Conservation (phyloP, 2,888 invertebrate genomes). For the Proisotoma minuta region DNA sequence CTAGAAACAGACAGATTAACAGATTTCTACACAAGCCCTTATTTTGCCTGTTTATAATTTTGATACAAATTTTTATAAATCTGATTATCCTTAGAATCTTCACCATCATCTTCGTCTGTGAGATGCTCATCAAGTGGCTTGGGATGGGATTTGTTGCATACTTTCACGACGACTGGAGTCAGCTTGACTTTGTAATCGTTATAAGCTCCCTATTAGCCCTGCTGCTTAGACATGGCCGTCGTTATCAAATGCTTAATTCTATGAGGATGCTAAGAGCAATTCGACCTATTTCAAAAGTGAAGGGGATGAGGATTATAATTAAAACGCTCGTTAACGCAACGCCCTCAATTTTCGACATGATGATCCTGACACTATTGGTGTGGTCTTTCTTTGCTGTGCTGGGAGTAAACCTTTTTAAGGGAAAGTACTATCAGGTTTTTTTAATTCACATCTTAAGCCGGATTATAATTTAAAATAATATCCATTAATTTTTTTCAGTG, state of each 20-base stretch:
- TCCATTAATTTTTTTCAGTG: no score
- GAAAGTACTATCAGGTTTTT: constrained; percentile 73
- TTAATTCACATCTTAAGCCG: no score
- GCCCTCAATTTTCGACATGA: constrained; percentile 98
- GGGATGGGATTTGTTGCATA: constrained; percentile 88
- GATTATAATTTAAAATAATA: no score
- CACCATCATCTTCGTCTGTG: constrained; percentile 95
- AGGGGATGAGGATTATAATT: constrained; percentile 99
- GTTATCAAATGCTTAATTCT: constrained; percentile 98
- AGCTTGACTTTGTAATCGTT: constrained; percentile 98
- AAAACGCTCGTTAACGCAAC: constrained; percentile 98
- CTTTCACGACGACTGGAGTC: constrained; percentile 99
- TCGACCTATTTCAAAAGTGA: constrained; percentile 98
- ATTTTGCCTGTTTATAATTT: no score
- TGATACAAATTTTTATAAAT: no score
- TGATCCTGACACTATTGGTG: constrained; percentile 97
- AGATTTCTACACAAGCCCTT: no score
- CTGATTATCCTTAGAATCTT: no score
- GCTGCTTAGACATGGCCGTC: constrained; percentile 88
- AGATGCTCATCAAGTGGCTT: constrained; percentile 98
- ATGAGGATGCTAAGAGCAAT: constrained; percentile 97
- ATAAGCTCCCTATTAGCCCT: constrained; percentile 80
- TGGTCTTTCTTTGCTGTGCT: constrained; percentile 98
- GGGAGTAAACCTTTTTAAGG: constrained; percentile 94
- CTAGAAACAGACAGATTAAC: no score